Conservation (phyloP, 2,888 invertebrate species). For the Pristionchus japonicus region DNA sequence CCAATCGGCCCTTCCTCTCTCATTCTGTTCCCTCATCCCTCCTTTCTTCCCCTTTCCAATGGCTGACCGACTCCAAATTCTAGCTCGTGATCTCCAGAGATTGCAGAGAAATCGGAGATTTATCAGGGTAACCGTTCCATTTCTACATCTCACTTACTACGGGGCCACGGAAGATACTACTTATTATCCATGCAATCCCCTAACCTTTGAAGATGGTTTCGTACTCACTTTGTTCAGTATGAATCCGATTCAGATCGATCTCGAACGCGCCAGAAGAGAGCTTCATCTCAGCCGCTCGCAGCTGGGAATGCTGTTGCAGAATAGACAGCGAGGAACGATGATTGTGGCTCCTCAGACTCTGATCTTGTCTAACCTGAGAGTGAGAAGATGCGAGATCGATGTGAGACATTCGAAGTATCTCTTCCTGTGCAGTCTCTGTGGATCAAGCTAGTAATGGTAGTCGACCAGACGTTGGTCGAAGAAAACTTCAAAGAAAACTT, state of each 20-base stretch:
- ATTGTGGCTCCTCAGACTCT: background rate
- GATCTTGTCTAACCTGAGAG: background rate
- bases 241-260: background rate
- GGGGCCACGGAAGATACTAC: no score
- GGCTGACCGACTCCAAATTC: background rate
- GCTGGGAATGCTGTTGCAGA: background rate
- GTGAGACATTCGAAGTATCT: no score
- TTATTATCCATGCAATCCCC: no score
- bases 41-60: background rate
- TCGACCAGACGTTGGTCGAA: no score
- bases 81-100: background rate
- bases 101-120: background rate
- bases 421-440: no score
- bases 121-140: background rate
- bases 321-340: background rate
- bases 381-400: background rate
- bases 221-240: no score
- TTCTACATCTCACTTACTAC: no score
- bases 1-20: background rate
- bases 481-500: no score
- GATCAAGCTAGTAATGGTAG: no score
- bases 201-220: no score
- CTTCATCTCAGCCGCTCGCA: background rate
- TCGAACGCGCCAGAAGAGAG: background rate
- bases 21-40: background rate